Evolutionary conservation across 1,140 invertebrate species (phyloP), one percentile per base, ranked within the genome.

Genomic region (Anthonomus grandis): DNA sequence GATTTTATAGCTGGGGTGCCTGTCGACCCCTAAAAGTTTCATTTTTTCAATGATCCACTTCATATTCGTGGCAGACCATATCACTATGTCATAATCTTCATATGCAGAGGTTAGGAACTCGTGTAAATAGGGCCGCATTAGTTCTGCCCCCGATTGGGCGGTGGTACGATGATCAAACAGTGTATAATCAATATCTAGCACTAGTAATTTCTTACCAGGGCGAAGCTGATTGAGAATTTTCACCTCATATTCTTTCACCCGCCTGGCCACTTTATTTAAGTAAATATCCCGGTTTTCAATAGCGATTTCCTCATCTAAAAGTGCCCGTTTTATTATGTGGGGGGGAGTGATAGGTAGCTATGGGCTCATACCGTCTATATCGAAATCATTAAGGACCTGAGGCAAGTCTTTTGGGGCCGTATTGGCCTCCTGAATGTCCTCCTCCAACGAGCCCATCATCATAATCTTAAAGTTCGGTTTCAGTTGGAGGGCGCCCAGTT

Each of bases 31-130:
- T 0, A 98, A 76, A 18, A 97, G 74, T 49, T 89, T 88, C 94
- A 98, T 97, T 76, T 98, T 98, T 64, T 95, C 91, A 66, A 96
- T 90, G 42, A 98, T 97, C 93, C 94, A 98, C 66, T 93, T 95
- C 94, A 97, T 97, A 59, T 88, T 90, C 1, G 95, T 98, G 0
- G 95, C 95, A 27, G 95, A 97, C 94, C 90, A 91, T 60, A 91
- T 92, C 0, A 90, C 89, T 63, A 92, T 91, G 67, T 92, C 90
- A 64, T 93, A 93, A 71, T 90, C 74, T 68, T 87, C 83, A 74
- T 98, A 98, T 3, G 93, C 91, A n/a, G 86, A 81, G 6, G 86
- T 87, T 1, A 98, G 75, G 73, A 98, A 98, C 75, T 97, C 93
- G 71, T 98, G 95, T 24, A 98, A 79, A 73, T 85, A 97, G 0